These are phyloP conservation scores for Drosophila subobscura DNA, from an alignment of 1,140 invertebrate species.

Conservation along the genomic window DNA sequence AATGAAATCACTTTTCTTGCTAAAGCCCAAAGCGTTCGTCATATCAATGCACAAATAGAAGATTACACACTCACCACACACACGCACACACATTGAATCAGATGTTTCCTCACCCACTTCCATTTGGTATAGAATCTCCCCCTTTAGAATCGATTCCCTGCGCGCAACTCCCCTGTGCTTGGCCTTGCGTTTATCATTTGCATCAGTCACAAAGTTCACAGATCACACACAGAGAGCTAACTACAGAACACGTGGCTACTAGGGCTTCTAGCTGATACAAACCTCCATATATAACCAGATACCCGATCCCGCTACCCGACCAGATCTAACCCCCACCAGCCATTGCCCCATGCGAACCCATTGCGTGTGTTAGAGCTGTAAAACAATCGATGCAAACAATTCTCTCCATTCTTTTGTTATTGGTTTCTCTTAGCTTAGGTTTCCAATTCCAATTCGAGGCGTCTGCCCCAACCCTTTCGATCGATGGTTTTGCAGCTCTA, in stretches of 20 bases:
- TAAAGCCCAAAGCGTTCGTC: slow-evolving; percentile 54
- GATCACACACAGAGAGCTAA: slow-evolving; percentile 13
- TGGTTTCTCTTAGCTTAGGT: background rate
- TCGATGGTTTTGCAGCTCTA: slow-evolving; percentile 41
- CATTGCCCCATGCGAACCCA: background rate
- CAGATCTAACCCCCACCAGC: slow-evolving; percentile 1
- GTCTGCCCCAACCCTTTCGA: too few relatives aligned
- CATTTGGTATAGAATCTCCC: slow-evolving; percentile 32
- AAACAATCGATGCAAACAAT: slow-evolving; percentile 22
- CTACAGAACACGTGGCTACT: slow-evolving; percentile 29
- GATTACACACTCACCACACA: slow-evolving; percentile 11
- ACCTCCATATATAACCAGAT: background rate
- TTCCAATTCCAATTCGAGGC: too few relatives aligned
- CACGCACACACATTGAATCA: slow-evolving; percentile 1
- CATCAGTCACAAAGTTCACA: slow-evolving; percentile 18
- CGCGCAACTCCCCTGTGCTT: slow-evolving; percentile 49
- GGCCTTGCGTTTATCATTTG: slow-evolving; percentile 66
- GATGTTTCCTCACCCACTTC: background rate
- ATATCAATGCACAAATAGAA: slow-evolving; percentile 67
- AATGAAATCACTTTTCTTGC: slow-evolving; percentile 36
- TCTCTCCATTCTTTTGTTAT: background rate
- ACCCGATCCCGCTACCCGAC: too few relatives aligned
- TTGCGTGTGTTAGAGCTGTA: slow-evolving; percentile 29
- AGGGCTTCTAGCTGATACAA: slow-evolving; percentile 46
- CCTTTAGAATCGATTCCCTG: slow-evolving; percentile 25